A percentile compares a stretch with the other conserved stretches of the same genome.
These are phyloP conservation scores for Sinocyclocheilus anophthalmus DNA, from an alignment of 2,113 vertebrate genomes.

Conservation along the genomic window DNA sequence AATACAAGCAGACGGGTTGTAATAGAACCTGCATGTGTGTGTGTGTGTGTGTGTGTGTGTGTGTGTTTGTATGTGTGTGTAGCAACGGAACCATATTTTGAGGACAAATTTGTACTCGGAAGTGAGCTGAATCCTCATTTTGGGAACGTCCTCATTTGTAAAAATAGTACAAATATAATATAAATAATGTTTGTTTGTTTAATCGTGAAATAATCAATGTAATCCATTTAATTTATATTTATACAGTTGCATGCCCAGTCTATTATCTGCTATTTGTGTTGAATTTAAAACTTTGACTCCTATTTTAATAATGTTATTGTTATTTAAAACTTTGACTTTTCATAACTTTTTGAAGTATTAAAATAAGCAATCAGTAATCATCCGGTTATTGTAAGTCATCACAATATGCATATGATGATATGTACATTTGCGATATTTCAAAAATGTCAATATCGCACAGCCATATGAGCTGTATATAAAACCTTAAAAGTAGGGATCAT, in stretches of 20 bases:
- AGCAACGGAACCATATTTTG: background rate
- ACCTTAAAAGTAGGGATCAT: background rate
- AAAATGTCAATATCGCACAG: background rate
- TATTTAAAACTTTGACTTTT: too few species aligned
- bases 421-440: background rate
- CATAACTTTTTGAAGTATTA: background rate
- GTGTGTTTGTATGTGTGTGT: background rate
- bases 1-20: background rate
- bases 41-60: background rate
- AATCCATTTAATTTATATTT: background rate
- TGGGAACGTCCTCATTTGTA: too few species aligned
- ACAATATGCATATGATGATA: background rate
- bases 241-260: background rate
- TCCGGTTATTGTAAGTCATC: background rate
- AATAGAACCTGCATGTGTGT: conserved; percentile 17
- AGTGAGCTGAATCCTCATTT: background rate
- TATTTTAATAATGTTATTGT: too few species aligned
- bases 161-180: too few species aligned
- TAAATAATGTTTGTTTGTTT: too few species aligned
- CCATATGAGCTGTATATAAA: background rate
- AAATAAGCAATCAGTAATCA: background rate
- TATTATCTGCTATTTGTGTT: background rate
- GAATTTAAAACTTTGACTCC: background rate
- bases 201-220: too few species aligned
- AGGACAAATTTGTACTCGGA: background rate